These are phyloP conservation scores for Euphonia xanthogaster DNA, from an alignment of 2,797 vertebrate species.

Conservation along the genomic window DNA sequence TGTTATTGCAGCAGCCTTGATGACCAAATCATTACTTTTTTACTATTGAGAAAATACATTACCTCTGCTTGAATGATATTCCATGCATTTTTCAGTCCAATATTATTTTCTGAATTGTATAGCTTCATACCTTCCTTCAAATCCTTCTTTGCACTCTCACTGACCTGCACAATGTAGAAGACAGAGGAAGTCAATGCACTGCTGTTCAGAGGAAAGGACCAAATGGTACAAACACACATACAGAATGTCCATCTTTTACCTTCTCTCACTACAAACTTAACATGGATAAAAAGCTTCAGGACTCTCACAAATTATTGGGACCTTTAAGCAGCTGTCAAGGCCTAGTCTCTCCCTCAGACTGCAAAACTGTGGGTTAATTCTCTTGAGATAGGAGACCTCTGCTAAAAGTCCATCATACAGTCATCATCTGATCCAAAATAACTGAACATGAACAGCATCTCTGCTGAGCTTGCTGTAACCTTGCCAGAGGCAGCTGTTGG, in stretches of 20 bases:
- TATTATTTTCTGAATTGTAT: slow-evolving; percentile 94
- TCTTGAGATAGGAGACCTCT: not conserved
- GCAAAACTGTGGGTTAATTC: not conserved
- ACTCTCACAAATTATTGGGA: not conserved
- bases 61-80: slow-evolving; percentile 99
- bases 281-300: not conserved
- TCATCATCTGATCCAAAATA: not conserved
- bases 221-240: not conserved
- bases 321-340: not conserved
- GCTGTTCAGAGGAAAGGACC: not conserved
- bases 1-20: not conserved
- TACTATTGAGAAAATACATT: not conserved
- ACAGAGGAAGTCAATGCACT: not conserved
- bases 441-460: not conserved
- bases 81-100: slow-evolving; percentile 96
- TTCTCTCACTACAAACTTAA: not conserved
- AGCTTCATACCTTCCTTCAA: slow-evolving; percentile 93
- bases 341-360: not conserved
- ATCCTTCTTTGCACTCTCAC: slow-evolving; percentile 92
- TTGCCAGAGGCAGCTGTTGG: not conserved
- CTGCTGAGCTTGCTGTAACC: not conserved
- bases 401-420: not conserved
- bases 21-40: not conserved
- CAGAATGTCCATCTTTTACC: not conserved
- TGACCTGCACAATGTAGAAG: slow-evolving; percentile 80